Base-by-base conservation (phyloP, 2,888 invertebrate genomes). In the Actias luna region DNA sequence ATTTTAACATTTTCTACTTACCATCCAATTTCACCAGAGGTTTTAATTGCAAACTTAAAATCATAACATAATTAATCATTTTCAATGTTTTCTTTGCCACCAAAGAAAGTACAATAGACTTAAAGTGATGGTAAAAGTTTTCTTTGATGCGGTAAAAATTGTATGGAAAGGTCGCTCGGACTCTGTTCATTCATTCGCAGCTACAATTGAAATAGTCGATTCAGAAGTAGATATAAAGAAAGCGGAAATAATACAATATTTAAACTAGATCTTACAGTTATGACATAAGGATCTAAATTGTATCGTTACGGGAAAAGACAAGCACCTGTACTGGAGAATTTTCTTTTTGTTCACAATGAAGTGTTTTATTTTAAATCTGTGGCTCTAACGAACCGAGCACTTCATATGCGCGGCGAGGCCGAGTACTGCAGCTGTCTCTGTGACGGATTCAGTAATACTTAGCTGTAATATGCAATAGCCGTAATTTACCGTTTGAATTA, bases 361-460 rank as follows among this genome's bases (percentile, higher is more conserved):
- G 81, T 80, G 84, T 87, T 91, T 90, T 92, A 89, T 91, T 91
- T 89, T 87, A 85, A 91, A 88, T 89, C 89, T 85, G 86, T 75
- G 80, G 84, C 83, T 84, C 85, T 89, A 89, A 89, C 89, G 89
- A 89, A 87, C 82, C 87, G 80, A 76, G 82, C 80, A 85, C 89
- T 84, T 81, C 85, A 85, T 84, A 85, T 85, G 80, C 78, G 81
- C 78, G 79, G 76, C 77, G 68, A 70, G 70, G 72, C 70, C 71
- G 70, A 74, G 69, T 25, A 50, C 74, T 77, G 83, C 84, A 83
- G 82, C 85, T 86, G 86, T 78, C 84, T 80, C 74, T 55, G n/a
- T 12, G 55, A 58, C 42, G 50, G 46, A 50, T 63, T 61, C 50
- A 52, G n/a, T 27, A 8, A 33, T 14, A 57, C 39, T 61, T 57